Evolutionary conservation across 2,113 vertebrate genomes (phyloP), one percentile per base, ranked within the genome.

Genomic region (Oxygymnocypris stewartii): DNA sequence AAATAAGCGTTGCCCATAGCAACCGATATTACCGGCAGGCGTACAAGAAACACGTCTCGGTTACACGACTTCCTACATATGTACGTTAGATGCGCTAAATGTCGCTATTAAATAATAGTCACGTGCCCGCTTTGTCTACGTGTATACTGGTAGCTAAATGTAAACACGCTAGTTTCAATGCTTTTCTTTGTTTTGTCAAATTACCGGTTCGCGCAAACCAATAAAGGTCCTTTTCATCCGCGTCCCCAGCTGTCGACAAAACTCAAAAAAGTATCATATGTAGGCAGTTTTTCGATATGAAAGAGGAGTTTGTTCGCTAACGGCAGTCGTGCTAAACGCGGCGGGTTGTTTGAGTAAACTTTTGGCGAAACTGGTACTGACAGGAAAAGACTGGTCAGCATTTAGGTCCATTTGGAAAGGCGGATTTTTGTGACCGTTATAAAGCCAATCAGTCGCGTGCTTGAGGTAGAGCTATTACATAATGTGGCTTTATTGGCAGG

Each of bases 391-490:
- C 77, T 79, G 51, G 51, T 79, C 77, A 79, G 31, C 79, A 18
- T 2, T 81, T 65, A 47, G 37, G 28, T 28, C 9, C 23, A 18
- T 65, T 67, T 31, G 40, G 18, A 71, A 67, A 67, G 42, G 18
- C 65, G 37, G 65, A 71, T 49, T n/a, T 65, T 71, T 83, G 44
- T 35, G 28, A n/a, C 47, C 47, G 81, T 54, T 37, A 71, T 83
- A 71, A 67, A 69, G 81, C 63, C 65, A 83, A 71, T 54, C 37
- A 83, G 81, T 83, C 65, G 25, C 63, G 81, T 83, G 59, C 65
- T 71, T 83, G 81, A 35, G 44, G 63, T 83, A 71, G 25, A 54
- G 18, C 16, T 10, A 49, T 71, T 83, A 83, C 65, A 54, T 83
- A 71, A 82, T 71, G 44, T 35, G n/a, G 63, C 18, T 54, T 35